phyloP scores from a whole-genome alignment of 2,113 vertebrate species.

The Capreolus pygargus region DNA sequence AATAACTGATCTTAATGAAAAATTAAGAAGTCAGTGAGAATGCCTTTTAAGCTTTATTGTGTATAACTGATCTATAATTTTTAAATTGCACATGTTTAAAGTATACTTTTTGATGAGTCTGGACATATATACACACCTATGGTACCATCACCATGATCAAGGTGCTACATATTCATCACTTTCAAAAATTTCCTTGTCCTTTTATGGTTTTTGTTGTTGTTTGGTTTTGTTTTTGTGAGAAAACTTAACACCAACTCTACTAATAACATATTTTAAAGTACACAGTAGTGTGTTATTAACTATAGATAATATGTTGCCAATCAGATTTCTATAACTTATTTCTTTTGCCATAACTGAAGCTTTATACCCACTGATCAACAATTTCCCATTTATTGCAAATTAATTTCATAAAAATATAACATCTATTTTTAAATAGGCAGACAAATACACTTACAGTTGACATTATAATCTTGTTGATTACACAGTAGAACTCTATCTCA shows the following conservation, averaged over 20 bases:
- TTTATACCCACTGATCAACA: neutral
- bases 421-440: neutral
- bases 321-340: neutral
- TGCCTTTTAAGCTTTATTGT: neutral
- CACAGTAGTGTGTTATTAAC: fast-evolving
- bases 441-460: neutral
- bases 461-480: neutral
- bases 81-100: neutral
- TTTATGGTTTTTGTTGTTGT: neutral
- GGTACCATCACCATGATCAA: neutral
- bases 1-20: neutral
- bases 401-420: neutral
- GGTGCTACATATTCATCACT: neutral
- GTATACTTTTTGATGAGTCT: neutral
- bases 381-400: neutral
- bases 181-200: neutral
- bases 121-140: neutral
- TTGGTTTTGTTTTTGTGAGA: neutral
- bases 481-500: neutral
- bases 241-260: neutral
- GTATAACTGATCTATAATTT: neutral
- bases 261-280: neutral
- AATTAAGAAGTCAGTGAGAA: neutral
- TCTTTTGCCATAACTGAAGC: neutral
- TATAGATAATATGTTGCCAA: too few species aligned